These are phyloP conservation scores for Rhopilema esculentum DNA, from an alignment of 30 jellyfish, hydroid and myxozoan species.

Conservation along the genomic window DNA sequence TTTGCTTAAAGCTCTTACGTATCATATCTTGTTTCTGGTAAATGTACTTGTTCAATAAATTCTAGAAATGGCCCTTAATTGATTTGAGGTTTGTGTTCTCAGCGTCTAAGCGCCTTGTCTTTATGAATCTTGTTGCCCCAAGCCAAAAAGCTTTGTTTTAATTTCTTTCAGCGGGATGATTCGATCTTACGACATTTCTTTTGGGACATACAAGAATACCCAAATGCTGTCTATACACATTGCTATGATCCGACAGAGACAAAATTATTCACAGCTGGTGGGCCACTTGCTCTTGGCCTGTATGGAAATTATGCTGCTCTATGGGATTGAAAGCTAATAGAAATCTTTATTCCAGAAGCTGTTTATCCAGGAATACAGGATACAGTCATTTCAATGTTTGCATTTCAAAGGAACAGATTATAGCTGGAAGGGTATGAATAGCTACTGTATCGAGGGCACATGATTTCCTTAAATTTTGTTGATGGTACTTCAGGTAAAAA, in stretches of 20 bases:
- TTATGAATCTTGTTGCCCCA: too few species aligned
- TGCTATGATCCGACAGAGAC: conserved; percentile 86
- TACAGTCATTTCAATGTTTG: neutral
- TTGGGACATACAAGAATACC: conserved; percentile 85
- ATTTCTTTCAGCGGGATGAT: conserved; percentile 78
- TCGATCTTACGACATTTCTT: conserved; percentile 83
- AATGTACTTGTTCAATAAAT: too few species aligned
- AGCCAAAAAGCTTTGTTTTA: neutral
- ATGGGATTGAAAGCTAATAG: conserved; percentile 78
- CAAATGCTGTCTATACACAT: conserved; percentile 98
- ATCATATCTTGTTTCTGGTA: too few species aligned
- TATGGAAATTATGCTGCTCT: conserved; percentile 94
- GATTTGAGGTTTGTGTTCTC: too few species aligned
- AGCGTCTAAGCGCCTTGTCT: too few species aligned
- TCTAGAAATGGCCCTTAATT: too few species aligned
- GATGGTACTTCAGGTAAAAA: too few species aligned
- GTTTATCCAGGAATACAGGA: neutral
- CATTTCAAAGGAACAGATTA: neutral
- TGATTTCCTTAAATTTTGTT: too few species aligned
- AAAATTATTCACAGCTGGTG: conserved; percentile 93
- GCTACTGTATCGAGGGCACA: too few species aligned
- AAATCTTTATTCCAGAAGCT: neutral
- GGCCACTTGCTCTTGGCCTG: conserved; percentile 96
- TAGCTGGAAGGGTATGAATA: too few species aligned
- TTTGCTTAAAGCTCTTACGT: too few species aligned